These are phyloP conservation scores for Mionectes macconnelli DNA, from an alignment of 2,113 vertebrate species.

Conservation along the genomic window DNA sequence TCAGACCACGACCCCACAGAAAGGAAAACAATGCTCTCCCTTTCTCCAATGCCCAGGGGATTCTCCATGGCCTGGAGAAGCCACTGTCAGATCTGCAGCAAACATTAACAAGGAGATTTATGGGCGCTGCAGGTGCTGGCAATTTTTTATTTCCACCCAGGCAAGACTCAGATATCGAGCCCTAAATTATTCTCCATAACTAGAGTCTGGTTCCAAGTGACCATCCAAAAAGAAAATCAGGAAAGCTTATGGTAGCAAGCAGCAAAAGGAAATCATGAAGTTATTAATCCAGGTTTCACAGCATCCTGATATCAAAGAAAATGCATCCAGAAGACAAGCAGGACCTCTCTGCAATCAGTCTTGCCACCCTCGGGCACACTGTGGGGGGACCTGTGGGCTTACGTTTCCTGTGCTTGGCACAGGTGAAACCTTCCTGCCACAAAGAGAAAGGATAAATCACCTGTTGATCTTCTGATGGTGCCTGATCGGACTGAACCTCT, in stretches of 20 bases:
- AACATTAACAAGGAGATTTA: constrained; percentile 1
- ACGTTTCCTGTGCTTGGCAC: neutral
- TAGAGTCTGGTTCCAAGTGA: neutral
- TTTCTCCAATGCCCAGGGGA: neutral
- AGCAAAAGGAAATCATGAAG: neutral
- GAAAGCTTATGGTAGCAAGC: neutral
- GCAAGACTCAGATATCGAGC: neutral
- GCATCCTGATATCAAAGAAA: neutral
- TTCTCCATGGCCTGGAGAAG: neutral
- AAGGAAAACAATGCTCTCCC: neutral
- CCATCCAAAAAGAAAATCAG: neutral
- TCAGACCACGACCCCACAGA: neutral
- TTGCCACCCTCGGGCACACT: neutral
- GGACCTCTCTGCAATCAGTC: neutral
- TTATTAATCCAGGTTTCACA: neutral
- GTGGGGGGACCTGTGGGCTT: neutral
- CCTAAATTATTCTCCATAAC: neutral
- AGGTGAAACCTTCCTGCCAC: neutral
- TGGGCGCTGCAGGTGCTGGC: neutral
- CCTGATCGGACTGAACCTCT: neutral
- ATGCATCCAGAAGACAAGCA: neutral
- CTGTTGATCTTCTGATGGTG: constrained; percentile 44
- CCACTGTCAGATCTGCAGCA: neutral
- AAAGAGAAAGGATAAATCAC: constrained; percentile 20
- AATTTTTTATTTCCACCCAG: neutral